Evolutionary conservation across 1,140 invertebrate species (phyloP).

Genomic region (Panulirus ornatus): DNA sequence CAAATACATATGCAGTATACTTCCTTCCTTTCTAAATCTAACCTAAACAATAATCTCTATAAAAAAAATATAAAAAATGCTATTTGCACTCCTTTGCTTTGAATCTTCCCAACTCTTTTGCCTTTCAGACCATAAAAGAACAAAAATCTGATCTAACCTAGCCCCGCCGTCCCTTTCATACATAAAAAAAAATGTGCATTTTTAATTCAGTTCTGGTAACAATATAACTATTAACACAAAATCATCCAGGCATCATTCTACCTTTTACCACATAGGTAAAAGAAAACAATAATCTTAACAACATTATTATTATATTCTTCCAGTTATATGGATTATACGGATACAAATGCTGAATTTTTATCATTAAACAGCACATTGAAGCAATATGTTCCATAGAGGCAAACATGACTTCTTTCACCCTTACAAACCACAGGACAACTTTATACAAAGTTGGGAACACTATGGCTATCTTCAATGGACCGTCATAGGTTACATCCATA

Average conservation of each 20-base stretch:
- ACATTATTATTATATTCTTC: conserved; percentile 74
- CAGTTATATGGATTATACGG: conserved; percentile 73
- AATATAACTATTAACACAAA: background rate
- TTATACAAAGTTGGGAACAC: conserved; percentile 71
- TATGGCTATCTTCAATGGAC: conserved; percentile 67
- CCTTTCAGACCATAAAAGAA: background rate
- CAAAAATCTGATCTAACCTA: background rate
- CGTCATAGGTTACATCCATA: conserved; percentile 54
- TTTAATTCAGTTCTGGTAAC: background rate
- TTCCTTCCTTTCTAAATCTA: no score
- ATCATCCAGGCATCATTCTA: background rate
- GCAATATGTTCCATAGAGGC: conserved; percentile 72
- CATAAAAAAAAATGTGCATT: background rate
- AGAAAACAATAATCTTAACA: conserved; percentile 57
- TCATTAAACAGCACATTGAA: conserved; percentile 73
- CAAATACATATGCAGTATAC: no score
- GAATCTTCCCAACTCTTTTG: background rate
- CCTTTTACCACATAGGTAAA: background rate
- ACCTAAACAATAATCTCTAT: no score
- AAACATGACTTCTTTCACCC: conserved; percentile 71
- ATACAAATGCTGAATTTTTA: conserved; percentile 73
- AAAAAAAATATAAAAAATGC: no score
- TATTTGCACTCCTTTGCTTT: no score
- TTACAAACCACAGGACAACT: conserved; percentile 71
- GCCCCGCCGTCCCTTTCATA: no score